Conservation (phyloP, 2,113 vertebrate genomes). For the Cacatua alba region DNA sequence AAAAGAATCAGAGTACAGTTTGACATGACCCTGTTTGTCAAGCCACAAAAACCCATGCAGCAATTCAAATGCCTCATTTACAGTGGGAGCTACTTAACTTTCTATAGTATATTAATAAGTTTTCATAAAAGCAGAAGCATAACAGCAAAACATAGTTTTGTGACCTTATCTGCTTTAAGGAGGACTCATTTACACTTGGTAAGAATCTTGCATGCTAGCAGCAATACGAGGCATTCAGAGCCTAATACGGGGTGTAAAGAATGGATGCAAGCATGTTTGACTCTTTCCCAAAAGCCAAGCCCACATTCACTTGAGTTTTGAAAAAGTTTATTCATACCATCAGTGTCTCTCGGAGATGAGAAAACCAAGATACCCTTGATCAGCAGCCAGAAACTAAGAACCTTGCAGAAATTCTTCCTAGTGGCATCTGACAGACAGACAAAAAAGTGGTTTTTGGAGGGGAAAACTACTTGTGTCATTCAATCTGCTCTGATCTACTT, state of each 20-base stretch:
- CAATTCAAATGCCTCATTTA: not conserved
- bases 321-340: not conserved
- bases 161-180: not conserved
- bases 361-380: not conserved
- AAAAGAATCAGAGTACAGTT: not conserved
- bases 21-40: not conserved
- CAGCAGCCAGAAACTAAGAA: not conserved
- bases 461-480: not conserved
- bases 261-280: slow-evolving; percentile 31
- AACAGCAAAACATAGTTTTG: not conserved
- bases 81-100: not conserved
- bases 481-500: not conserved
- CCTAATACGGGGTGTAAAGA: slow-evolving; percentile 15
- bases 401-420: not conserved
- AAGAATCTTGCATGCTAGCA: not conserved
- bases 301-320: slow-evolving; percentile 38
- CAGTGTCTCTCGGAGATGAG: not conserved
- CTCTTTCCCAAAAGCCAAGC: slow-evolving; percentile 52
- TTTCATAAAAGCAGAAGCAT: not conserved
- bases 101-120: not conserved
- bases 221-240: slow-evolving; percentile 35
- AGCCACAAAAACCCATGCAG: not conserved
- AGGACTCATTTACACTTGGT: not conserved
- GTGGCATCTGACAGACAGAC: not conserved
- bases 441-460: not conserved